phyloP scores from a whole-genome alignment of 2,113 vertebrate genomes.

The Hypanus sabinus region DNA sequence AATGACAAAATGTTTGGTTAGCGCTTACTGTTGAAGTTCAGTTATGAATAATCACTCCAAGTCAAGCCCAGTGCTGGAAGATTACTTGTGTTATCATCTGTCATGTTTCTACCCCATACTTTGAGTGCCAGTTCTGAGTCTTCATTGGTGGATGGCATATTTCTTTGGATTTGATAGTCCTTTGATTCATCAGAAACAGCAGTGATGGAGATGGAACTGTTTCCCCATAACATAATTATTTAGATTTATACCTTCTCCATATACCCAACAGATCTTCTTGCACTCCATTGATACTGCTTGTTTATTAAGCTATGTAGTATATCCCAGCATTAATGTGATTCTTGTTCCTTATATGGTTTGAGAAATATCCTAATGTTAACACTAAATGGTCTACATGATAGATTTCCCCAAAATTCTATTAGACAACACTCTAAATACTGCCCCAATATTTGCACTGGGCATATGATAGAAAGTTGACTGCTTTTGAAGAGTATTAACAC shows the following conservation, averaged over 20 bases:
- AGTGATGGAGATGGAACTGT: background rate
- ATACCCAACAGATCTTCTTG: background rate
- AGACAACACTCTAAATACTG: background rate
- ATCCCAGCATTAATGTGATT: too few relatives aligned
- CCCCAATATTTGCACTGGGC: background rate
- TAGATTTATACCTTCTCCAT: background rate
- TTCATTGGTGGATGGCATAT: background rate
- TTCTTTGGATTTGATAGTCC: background rate
- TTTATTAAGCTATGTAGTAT: too few relatives aligned
- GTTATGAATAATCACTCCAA: background rate
- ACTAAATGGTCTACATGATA: background rate
- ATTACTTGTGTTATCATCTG: background rate
- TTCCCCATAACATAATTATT: background rate
- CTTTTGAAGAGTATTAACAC: too few relatives aligned
- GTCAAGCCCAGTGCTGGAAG: background rate
- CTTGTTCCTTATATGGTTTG: background rate
- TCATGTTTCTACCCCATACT: background rate
- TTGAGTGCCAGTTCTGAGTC: background rate
- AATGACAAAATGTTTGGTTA: background rate
- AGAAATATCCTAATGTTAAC: background rate
- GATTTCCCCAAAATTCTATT: background rate
- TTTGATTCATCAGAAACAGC: background rate
- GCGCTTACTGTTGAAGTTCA: background rate
- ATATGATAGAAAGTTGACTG: too few relatives aligned
- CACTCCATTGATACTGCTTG: background rate